These are phyloP conservation scores for Atrichornis clamosus DNA, from an alignment of 2,113 vertebrate genomes.

Conservation along the genomic window DNA sequence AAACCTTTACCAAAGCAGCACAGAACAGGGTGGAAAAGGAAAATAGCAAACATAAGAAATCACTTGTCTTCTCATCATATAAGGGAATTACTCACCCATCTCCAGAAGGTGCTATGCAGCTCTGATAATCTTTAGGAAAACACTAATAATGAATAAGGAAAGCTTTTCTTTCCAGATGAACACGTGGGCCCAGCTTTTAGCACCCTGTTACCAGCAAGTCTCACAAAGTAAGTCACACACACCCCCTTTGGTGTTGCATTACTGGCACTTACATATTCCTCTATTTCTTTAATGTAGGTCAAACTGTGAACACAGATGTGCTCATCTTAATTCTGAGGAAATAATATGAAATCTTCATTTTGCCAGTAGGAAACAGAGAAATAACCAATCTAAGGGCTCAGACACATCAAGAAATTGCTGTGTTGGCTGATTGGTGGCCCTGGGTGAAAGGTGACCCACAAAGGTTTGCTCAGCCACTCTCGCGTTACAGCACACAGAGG, in stretches of 20 bases:
- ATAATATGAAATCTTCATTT: not conserved
- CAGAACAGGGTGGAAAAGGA: not conserved
- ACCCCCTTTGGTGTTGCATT: not conserved
- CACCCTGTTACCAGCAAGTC: not conserved
- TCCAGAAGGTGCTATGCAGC: not conserved
- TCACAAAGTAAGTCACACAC: not conserved
- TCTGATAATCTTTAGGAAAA: not conserved
- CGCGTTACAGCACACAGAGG: fast-evolving
- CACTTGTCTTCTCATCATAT: not conserved
- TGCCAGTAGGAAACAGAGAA: not conserved
- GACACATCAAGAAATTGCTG: not conserved
- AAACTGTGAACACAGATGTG: not conserved
- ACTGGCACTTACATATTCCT: not conserved
- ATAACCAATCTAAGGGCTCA: not conserved
- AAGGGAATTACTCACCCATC: not conserved
- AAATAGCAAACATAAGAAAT: not conserved
- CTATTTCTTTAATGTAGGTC: not conserved
- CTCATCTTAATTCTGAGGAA: not conserved
- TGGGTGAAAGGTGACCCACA: not conserved
- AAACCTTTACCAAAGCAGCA: not conserved
- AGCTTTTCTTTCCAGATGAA: not conserved
- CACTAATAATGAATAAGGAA: not conserved
- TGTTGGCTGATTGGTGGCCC: not conserved
- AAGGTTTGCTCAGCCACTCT: not conserved
- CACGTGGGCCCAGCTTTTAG: fast-evolving